Conservation (phyloP, 2,113 vertebrate genomes). For the Erythrocercus mccallii region DNA sequence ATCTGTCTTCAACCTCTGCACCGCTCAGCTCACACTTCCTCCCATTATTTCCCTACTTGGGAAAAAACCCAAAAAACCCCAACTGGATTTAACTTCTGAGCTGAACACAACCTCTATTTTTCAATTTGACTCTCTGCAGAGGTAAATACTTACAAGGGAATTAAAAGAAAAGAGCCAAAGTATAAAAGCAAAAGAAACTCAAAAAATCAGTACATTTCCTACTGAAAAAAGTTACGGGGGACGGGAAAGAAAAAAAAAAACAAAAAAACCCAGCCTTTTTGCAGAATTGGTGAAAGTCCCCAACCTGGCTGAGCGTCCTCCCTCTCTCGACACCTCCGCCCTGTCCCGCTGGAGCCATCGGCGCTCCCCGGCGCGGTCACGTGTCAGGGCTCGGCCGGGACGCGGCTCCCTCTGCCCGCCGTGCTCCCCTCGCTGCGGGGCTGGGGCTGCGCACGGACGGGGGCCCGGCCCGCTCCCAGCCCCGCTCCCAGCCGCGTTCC, state of each 20-base stretch:
- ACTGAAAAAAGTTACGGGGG: not conserved
- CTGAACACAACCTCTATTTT: not conserved
- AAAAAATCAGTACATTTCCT: not conserved
- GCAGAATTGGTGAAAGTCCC: not conserved
- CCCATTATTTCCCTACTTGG: not conserved
- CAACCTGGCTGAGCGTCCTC: accelerated
- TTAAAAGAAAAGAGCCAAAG: not conserved
- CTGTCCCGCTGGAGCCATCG: not conserved
- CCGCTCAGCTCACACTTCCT: not conserved
- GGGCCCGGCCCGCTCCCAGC: accelerated
- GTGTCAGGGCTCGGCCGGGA: not conserved
- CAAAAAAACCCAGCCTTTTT: not conserved
- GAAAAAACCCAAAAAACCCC: not conserved
- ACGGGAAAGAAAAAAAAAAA: not conserved
- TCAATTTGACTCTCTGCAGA: not conserved
- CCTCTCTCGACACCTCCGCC: not conserved
- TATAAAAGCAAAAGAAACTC: too few relatives aligned
- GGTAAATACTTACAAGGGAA: not conserved
- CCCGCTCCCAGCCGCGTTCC: not conserved
- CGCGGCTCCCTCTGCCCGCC: not conserved
- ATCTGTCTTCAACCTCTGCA: not conserved
- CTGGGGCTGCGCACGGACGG: accelerated
- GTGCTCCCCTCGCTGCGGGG: not conserved
- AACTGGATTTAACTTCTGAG: not conserved
- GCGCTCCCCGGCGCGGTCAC: not conserved